A percentile compares a stretch with the other conserved stretches of the same genome.
These are phyloP conservation scores for Drosophila tanythrix DNA, from an alignment of 2,888 invertebrate species.

Conservation along the genomic window DNA sequence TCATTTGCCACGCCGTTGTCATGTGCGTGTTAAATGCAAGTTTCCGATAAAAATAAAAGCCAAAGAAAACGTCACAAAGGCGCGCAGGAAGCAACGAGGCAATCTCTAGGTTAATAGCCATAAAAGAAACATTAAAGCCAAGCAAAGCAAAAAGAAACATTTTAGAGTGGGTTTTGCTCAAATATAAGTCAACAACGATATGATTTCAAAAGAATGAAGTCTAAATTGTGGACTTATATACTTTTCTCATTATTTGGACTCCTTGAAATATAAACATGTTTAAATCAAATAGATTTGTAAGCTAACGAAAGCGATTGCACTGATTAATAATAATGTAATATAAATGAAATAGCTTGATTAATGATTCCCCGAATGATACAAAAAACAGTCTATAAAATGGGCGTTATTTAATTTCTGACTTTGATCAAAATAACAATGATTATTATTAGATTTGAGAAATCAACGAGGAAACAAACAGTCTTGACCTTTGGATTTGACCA, in stretches of 20 bases:
- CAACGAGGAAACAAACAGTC: background rate
- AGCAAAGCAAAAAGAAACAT: constrained; percentile 19
- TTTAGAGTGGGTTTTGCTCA: background rate
- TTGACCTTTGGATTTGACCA: background rate
- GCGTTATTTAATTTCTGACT: background rate
- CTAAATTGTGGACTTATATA: background rate
- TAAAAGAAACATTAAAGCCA: constrained; percentile 47
- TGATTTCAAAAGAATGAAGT: constrained; percentile 1
- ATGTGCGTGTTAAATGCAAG: constrained; percentile 75
- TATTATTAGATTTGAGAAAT: background rate
- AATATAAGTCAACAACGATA: constrained; percentile 1
- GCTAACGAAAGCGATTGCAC: background rate
- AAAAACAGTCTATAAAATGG: background rate
- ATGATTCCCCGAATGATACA: background rate
- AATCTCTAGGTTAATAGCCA: constrained; percentile 50
- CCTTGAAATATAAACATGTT: background rate
- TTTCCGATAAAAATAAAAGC: constrained; percentile 56
- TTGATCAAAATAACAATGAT: background rate
- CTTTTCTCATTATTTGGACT: background rate
- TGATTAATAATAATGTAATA: no score
- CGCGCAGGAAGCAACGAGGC: constrained; percentile 25
- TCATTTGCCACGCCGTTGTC: constrained; percentile 45
- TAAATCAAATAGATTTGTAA: background rate
- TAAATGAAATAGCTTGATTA: no score
- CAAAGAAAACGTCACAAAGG: constrained; percentile 16